Evolutionary conservation across 37 sponge, comb jelly and placozoan genomes (phyloP).

Genomic region (Mnemiopsis leidyi): DNA sequence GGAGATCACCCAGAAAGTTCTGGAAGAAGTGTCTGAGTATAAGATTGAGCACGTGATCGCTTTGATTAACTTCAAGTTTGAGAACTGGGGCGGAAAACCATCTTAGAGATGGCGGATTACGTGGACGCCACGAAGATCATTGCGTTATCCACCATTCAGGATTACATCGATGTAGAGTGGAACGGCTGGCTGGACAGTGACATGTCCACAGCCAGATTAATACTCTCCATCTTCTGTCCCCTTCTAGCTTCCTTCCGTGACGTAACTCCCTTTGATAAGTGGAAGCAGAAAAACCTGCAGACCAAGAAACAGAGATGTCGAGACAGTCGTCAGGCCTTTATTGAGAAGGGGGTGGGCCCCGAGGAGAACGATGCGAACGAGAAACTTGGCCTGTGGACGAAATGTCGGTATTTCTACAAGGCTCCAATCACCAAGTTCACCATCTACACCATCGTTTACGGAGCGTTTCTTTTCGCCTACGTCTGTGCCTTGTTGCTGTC

Average conservation of each 20-base stretch:
- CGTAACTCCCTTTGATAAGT: background rate
- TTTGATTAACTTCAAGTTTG: background rate
- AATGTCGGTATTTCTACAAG: slow-evolving; percentile 37
- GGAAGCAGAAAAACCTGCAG: background rate
- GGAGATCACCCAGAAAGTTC: background rate
- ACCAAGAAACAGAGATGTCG: background rate
- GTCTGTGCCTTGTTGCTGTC: background rate
- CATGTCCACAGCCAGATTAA: background rate
- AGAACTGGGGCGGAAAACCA: background rate
- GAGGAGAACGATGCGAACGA: background rate
- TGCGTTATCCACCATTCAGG: background rate
- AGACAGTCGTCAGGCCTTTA: background rate
- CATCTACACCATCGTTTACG: slow-evolving; percentile 2
- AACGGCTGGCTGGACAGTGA: slow-evolving; percentile 29
- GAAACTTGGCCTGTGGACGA: background rate
- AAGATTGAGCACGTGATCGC: background rate
- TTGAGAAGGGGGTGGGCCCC: background rate
- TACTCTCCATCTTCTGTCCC: background rate
- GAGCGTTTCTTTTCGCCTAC: background rate
- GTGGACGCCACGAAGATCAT: background rate
- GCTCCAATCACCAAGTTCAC: slow-evolving; percentile 7
- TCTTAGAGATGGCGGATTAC: slow-evolving; percentile 33
- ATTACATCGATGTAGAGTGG: slow-evolving; percentile 9
- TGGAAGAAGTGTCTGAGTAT: background rate
- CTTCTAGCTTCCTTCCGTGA: slow-evolving; percentile 25